A percentile compares a stretch with the other conserved stretches of the same genome.
phyloP scores from a whole-genome alignment of 2,797 vertebrate species.

The Paedocypris micromegethes region DNA sequence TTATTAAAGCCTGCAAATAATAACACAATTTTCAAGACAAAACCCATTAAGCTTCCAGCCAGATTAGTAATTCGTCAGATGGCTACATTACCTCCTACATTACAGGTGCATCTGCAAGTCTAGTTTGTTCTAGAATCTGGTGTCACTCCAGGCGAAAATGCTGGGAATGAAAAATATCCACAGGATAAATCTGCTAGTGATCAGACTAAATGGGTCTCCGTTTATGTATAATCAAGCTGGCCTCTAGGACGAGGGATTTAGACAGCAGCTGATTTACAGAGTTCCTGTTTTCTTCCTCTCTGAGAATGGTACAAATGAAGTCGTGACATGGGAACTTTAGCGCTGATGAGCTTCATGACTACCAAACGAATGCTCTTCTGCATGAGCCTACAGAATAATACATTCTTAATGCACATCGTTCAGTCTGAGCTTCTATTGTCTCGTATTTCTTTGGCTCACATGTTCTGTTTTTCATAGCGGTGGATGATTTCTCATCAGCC shows the following conservation, averaged over 20 bases:
- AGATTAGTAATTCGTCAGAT: conserved; percentile 14
- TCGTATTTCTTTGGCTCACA: conserved; percentile 22
- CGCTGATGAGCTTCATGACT: conserved; percentile 30
- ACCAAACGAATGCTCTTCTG: conserved; percentile 30
- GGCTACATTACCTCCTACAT: conserved; percentile 13
- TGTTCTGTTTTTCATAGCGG: conserved; percentile 16
- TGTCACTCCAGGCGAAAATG: conserved; percentile 17
- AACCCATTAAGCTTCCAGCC: conserved; percentile 45
- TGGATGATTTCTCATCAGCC: conserved; percentile 4
- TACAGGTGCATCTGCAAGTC: conserved; percentile 11
- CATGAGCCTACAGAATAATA: conserved; percentile 24
- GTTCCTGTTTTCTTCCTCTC: conserved; percentile 19
- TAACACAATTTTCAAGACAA: conserved; percentile 5
- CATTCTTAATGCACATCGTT: conserved; percentile 23
- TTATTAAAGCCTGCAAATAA: conserved; percentile 17
- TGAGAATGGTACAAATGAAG: conserved; percentile 17
- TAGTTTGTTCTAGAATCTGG: conserved; percentile 2
- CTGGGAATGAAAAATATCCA: conserved; percentile 19
- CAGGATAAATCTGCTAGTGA: conserved; percentile 36
- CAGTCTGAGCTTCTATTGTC: conserved; percentile 28
- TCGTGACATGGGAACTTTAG: conserved; percentile 25
- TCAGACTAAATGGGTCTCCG: conserved; percentile 31
- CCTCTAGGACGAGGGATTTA: conserved; percentile 27
- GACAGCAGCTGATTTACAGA: conserved; percentile 28
- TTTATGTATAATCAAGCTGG: conserved; percentile 43